phyloP scores from a whole-genome alignment of 2,797 vertebrate genomes.

The Siniperca scherzeri region DNA sequence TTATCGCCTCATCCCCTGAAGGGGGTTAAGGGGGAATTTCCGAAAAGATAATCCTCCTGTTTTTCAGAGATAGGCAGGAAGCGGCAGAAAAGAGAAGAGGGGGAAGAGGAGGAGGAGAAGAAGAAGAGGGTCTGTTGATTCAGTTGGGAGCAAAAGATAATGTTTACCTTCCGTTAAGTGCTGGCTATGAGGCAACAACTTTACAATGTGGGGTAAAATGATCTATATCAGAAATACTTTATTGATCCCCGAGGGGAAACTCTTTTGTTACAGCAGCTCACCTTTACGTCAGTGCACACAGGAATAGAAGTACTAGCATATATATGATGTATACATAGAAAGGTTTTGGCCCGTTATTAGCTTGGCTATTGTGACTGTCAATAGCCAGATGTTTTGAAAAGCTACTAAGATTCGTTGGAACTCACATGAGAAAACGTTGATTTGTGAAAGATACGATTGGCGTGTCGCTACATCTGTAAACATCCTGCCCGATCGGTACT shows the following conservation, averaged over 20 bases:
- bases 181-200: conserved; percentile 31
- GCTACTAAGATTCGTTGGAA: too few species aligned
- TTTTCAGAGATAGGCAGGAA: conserved; percentile 68
- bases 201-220: conserved; percentile 35
- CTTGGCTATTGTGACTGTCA: too few species aligned
- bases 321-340: not conserved
- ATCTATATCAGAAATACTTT: not conserved
- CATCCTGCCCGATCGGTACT: too few species aligned
- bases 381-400: too few species aligned
- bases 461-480: too few species aligned
- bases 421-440: too few species aligned
- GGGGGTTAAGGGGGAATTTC: conserved; percentile 78
- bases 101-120: conserved; percentile 30
- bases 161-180: conserved; percentile 53
- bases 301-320: too few species aligned
- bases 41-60: conserved; percentile 78
- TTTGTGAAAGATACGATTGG: too few species aligned
- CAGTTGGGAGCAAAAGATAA: conserved; percentile 46
- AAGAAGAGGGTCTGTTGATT: conserved; percentile 39
- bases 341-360: not conserved
- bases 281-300: too few species aligned
- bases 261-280: too few species aligned
- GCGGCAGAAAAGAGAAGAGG: conserved; percentile 11
- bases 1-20: conserved; percentile 58
- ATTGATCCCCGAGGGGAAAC: too few species aligned